A percentile compares a stretch with the other conserved stretches of the same genome.
phyloP scores from a whole-genome alignment of 2,113 vertebrate genomes.

The Etheostoma spectabile region DNA sequence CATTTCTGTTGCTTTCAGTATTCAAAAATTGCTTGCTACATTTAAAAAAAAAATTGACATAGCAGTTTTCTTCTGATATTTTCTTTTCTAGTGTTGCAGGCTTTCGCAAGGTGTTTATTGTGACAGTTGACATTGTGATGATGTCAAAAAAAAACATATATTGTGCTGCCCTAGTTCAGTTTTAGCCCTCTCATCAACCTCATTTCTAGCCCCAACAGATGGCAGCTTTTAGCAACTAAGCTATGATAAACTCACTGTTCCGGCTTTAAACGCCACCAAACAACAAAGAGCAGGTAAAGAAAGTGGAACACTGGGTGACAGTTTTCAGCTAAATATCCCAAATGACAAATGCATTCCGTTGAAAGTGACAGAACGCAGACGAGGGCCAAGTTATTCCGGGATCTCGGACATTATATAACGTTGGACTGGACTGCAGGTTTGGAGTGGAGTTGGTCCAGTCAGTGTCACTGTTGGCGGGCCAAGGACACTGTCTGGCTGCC shows the following conservation, averaged over 20 bases:
- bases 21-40: too few relatives aligned
- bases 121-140: too few relatives aligned
- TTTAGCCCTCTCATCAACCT: too few relatives aligned
- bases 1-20: too few relatives aligned
- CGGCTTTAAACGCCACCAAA: neutral
- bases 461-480: conserved; percentile 62
- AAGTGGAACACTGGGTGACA: neutral
- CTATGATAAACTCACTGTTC: neutral
- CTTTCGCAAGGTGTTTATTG: too few relatives aligned
- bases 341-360: conserved; percentile 36
- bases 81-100: too few relatives aligned
- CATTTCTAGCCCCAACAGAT: too few relatives aligned
- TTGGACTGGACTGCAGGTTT: conserved; percentile 44
- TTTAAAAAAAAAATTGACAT: too few relatives aligned
- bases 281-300: neutral
- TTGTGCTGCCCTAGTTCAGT: too few relatives aligned
- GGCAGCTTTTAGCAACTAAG: neutral
- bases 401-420: conserved; percentile 50
- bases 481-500: conserved; percentile 65
- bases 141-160: too few relatives aligned
- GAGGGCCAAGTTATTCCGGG: conserved; percentile 57
- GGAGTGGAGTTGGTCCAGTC: conserved; percentile 57
- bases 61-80: too few relatives aligned
- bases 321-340: conserved; percentile 14
- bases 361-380: conserved; percentile 42